These are phyloP conservation scores for Ceramica pisi DNA, from an alignment of 2,888 invertebrate species.

Conservation along the genomic window DNA sequence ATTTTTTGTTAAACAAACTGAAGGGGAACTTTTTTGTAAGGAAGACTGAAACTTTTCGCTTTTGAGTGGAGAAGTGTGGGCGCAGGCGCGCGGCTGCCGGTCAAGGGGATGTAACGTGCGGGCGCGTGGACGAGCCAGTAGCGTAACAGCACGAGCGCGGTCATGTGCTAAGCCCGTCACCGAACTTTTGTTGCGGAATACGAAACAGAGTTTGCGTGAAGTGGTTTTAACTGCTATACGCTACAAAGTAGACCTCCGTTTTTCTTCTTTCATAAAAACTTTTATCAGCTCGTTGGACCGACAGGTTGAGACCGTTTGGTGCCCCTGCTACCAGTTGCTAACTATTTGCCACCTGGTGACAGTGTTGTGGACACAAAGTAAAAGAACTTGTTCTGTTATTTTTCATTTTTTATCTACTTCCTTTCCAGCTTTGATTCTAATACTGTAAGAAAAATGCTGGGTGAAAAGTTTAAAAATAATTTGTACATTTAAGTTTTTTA, in stretches of 20 bases:
- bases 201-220: constrained; percentile 21
- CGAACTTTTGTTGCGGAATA: constrained; percentile 29
- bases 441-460: background rate
- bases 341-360: background rate
- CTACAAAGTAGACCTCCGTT: background rate
- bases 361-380: background rate
- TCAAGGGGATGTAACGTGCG: constrained; percentile 38
- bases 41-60: constrained; percentile 15
- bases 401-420: background rate
- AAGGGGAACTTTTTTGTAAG: background rate
- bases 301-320: constrained; percentile 1
- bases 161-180: constrained; percentile 34
- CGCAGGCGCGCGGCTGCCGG: constrained; percentile 40
- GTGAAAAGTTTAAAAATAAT: background rate
- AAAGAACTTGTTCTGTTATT: background rate
- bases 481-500: background rate
- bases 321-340: constrained; percentile 35
- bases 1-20: background rate
- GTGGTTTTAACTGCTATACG: background rate
- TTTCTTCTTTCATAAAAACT: background rate
- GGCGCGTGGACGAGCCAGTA: constrained; percentile 30
- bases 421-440: background rate
- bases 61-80: background rate
- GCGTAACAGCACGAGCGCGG: constrained; percentile 22
- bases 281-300: constrained; percentile 1